phyloP scores from a whole-genome alignment of 2,797 vertebrate genomes.

The Eurystomus glaucurus region DNA sequence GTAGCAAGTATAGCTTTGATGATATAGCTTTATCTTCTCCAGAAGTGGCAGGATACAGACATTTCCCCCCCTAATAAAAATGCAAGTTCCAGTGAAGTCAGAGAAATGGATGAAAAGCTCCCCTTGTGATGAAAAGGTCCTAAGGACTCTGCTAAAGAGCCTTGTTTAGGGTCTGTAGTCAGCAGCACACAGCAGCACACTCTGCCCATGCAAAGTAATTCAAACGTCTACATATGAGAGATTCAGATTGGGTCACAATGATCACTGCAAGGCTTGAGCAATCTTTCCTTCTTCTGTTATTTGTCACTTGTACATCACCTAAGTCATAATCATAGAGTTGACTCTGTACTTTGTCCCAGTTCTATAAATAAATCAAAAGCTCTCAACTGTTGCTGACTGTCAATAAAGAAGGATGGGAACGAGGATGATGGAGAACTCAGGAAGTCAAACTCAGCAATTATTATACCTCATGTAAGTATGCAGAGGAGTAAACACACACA shows the following conservation, averaged over 20 bases:
- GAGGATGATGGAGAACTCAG: background rate
- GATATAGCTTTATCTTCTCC: background rate
- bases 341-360: background rate
- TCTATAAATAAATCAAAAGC: slow-evolving; percentile 12
- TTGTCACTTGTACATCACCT: background rate
- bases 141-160: background rate
- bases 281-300: background rate
- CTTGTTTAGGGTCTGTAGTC: background rate
- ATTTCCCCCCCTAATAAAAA: background rate
- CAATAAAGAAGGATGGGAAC: background rate
- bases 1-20: background rate
- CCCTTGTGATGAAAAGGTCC: background rate
- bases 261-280: background rate
- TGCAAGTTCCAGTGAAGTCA: background rate
- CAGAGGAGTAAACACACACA: background rate
- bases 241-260: background rate
- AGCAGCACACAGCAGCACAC: background rate
- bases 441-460: background rate
- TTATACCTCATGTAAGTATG: background rate
- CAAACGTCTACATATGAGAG: background rate
- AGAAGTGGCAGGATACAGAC: background rate
- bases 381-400: background rate
- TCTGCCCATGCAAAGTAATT: background rate
- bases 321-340: background rate
- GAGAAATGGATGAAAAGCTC: background rate